phyloP scores from a whole-genome alignment of 2,113 vertebrate genomes.

The Coptodon bakossiorum region DNA sequence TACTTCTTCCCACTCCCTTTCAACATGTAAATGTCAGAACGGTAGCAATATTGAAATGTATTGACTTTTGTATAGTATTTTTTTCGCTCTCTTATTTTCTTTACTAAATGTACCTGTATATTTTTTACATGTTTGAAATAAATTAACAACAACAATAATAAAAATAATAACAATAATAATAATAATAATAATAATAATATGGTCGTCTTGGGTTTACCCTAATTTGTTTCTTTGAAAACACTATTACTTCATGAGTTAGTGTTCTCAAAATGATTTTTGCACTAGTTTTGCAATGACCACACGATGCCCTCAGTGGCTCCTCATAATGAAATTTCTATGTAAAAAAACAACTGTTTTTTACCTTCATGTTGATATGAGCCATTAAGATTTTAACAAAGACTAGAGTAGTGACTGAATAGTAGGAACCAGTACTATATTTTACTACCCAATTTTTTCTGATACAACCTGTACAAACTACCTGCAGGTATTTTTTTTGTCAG shows the following conservation, averaged over 20 bases:
- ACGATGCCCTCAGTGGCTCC: not conserved
- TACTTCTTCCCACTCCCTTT: not conserved
- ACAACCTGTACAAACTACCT: not conserved
- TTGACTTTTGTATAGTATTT: not conserved
- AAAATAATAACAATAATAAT: too few relatives aligned
- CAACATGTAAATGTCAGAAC: not conserved
- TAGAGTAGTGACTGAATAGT: not conserved
- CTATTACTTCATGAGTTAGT: not conserved
- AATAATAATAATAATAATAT: not conserved
- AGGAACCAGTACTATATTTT: not conserved
- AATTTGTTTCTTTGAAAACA: not conserved
- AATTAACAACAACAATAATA: fast-evolving
- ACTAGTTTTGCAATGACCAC: not conserved
- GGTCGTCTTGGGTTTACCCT: not conserved
- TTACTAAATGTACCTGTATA: not conserved
- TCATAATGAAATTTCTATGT: not conserved
- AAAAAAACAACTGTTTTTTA: not conserved
- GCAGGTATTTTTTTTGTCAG: not conserved
- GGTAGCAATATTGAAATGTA: fast-evolving
- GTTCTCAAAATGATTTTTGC: not conserved
- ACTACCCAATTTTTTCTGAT: not conserved
- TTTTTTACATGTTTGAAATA: too few relatives aligned
- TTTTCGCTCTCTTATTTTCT: not conserved
- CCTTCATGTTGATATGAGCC: not conserved
- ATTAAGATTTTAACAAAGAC: not conserved